These are phyloP conservation scores for Candoia aspera DNA, from an alignment of 2,113 vertebrate genomes.

Conservation along the genomic window DNA sequence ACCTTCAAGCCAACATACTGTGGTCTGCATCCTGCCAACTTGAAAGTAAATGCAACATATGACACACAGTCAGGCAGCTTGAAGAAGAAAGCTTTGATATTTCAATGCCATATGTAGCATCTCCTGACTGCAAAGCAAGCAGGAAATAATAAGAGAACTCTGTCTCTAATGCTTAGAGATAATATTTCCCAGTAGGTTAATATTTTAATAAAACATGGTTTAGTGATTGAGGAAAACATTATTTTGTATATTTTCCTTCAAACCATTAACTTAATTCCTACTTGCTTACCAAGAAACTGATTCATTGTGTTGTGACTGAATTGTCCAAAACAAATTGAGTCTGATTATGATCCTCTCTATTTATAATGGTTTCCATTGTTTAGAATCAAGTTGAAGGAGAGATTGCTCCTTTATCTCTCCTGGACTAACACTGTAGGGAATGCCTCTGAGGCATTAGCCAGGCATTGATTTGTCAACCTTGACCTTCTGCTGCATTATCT, in stretches of 20 bases:
- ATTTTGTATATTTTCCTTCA: not conserved
- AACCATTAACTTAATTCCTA: constrained; percentile 29
- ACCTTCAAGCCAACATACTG: not conserved
- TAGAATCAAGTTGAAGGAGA: constrained; percentile 52
- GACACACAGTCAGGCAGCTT: not conserved
- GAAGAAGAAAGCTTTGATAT: not conserved
- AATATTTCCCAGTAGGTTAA: not conserved
- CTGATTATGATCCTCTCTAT: constrained; percentile 52
- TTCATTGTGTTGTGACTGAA: constrained; percentile 53
- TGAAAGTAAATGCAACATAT: not conserved
- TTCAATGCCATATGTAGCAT: not conserved
- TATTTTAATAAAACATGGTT: constrained; percentile 36
- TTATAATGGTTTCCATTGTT: constrained; percentile 60
- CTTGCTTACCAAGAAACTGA: constrained; percentile 46
- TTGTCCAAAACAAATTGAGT: constrained; percentile 57
- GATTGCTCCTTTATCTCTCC: constrained; percentile 51
- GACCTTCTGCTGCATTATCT: constrained; percentile 60
- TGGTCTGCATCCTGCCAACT: not conserved
- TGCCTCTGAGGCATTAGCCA: constrained; percentile 36
- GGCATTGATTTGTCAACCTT: constrained; percentile 57
- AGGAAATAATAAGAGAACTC: not conserved
- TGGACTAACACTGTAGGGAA: constrained; percentile 24
- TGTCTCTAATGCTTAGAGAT: not conserved
- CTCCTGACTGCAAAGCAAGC: not conserved
- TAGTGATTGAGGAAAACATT: not conserved